A percentile compares a stretch with the other conserved stretches of the same genome.
Evolutionary conservation across 2,797 vertebrate species (phyloP).

Genomic region (Arrhamphus sclerolepis): DNA sequence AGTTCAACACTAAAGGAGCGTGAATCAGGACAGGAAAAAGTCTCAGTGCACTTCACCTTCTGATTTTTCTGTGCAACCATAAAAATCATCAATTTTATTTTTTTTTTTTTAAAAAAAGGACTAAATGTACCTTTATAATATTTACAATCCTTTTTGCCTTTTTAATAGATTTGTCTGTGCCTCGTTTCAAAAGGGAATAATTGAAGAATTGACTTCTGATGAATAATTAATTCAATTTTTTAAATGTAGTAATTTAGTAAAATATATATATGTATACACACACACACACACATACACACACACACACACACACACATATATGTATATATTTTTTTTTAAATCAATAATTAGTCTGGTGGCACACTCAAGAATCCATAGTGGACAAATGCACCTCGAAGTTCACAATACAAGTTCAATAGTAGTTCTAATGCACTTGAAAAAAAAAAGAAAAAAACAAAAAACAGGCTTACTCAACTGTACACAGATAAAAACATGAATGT

Average conservation of each 20-base stretch:
- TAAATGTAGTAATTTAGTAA: background rate
- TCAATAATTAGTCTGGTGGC: constrained; percentile 27
- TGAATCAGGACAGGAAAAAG: no score
- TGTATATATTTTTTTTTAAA: no score
- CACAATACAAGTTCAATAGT: constrained; percentile 79
- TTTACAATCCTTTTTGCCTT: background rate
- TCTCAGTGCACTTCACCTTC: no score
- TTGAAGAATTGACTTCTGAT: background rate
- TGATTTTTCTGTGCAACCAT: no score
- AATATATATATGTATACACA: no score
- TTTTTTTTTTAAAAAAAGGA: no score
- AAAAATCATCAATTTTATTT: no score
- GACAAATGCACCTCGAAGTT: constrained; percentile 57
- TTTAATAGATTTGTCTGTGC: background rate
- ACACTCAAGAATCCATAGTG: constrained; percentile 32
- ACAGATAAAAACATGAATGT: constrained; percentile 71
- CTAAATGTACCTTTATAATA: no score
- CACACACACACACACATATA: no score
- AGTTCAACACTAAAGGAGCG: no score
- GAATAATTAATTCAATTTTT: background rate
- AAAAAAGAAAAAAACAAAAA: no score
- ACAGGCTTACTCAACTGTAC: constrained; percentile 73
- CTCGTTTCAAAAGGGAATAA: background rate
- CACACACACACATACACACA: no score
- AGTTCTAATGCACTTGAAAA: constrained; percentile 81